Base-by-base conservation (phyloP, 2,113 vertebrate species). In the Empidonax alnorum region DNA sequence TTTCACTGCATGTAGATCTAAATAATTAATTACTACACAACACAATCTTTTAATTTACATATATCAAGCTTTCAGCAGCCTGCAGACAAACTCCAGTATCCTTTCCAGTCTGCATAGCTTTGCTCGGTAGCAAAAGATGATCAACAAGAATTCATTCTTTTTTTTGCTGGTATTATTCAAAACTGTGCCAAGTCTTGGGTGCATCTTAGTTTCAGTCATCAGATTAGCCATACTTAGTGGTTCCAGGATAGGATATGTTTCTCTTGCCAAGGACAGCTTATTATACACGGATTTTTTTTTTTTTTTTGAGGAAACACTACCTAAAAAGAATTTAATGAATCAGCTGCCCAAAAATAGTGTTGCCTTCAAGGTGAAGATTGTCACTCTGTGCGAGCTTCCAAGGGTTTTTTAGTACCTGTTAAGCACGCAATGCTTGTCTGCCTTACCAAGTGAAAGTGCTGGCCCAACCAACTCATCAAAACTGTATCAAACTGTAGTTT, bases 1-100 rank as follows among this genome's bases (percentile, higher is more conserved):
- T 81, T 95, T 88, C 50, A 12, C 67, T 65, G 72, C 47, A 19
- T 93, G 59, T 82, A 68, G 24, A 46, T 78, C 52, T 92, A 94
- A 95, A 86, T 93, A 95, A 89, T 89, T 88, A 86, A 91, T 84
- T 80, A 53, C 39, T 61, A 41, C 63, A 90, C 39, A 81, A 68
- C 33, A 42, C 44, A 59, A 2, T 77, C 44, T 67, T 96, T 77
- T 59, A 55, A 93, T 84, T 96, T 94, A 83, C 22, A 22, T 84
- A 52, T 47, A 20, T 72, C 56, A 89, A 59, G 52, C 17, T 91
- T 81, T 72, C 56, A 63, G 63, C 27, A 39, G 55, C 42, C 39
- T 78, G 42, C 16, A 93, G 58, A 77, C 16, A 35, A 73, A 41
- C 18, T 74, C 33, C 68, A n/a, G 17, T 39, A 16, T 66, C 33